Evolutionary conservation across 2,888 invertebrate genomes (phyloP), one percentile per base, ranked within the genome.

Genomic region (Xylophagus ater): DNA sequence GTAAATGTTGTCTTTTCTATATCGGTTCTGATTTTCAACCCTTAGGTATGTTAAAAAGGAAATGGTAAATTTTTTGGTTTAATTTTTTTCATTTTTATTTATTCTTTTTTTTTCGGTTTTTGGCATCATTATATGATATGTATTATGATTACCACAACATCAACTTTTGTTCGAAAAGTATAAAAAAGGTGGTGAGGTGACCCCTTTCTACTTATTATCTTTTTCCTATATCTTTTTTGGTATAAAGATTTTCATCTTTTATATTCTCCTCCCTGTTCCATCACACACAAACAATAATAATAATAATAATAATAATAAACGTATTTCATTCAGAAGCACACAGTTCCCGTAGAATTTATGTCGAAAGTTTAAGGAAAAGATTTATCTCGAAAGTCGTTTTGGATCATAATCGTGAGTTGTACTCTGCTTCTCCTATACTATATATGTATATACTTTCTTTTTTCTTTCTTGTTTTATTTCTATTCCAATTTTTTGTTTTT

Each of bases 311-410:
- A 45, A 45, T 45, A 42, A 45, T 45, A 45, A 45, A 45, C 45
- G 45, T 45, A 45, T 45, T 45, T 45, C 45, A 45, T 45, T 45
- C 42, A 42, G 34, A 39, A 44, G 44, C 44, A 45, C 42, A 42
- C 42, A 45, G 42, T 42, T 42, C 36, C 40, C 30, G 30, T 37
- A 39, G 38, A 42, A 45, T 45, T 47, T 47, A 47, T 47, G 45
- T 42, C 43, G 42, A 47, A 47, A 47, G 45, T 47, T 47, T 47
- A 43, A 47, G 45, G 43, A 34, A 43, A 45, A 47, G 43, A 45
- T 45, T 47, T 47, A 47, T 47, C 47, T 47, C 24, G 41, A 45
- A 45, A 47, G 40, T 45, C 47, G 43, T 44, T 44, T 47, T 45
- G 47, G 47, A 45, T 47, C 47, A 47, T 47, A 47, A 47, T 44